Evolutionary conservation across 2,797 vertebrate genomes (phyloP), one percentile per base, ranked within the genome.

Genomic region (Huso huso): DNA sequence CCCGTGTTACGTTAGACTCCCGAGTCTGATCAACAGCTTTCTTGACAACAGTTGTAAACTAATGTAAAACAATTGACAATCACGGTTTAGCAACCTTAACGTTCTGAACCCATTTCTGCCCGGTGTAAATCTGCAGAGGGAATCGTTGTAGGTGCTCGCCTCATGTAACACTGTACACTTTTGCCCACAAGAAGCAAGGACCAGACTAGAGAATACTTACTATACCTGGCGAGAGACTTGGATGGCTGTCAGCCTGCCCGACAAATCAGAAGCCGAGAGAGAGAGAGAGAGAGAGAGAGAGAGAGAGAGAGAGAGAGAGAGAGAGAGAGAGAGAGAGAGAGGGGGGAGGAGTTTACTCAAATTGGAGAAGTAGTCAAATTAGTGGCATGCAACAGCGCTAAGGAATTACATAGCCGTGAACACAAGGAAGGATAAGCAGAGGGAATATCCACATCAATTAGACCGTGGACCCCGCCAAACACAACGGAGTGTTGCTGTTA

Each of bases 301-400:
- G 51, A 63, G 69, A 8, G 70, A 67, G 66, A 61, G 66, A 70
- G 72, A 72, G 75, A 77, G 66, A 18, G 68, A 74, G 71, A 53
- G 78, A 82, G 77, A 81, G 66, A 73, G 69, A 75, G 71, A 68
- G 68, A 71, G 67, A 68, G 69, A 69, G 74, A 69, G 72, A 68
- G 58, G 57, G 75, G 75, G 88, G 89, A 86, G 88, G 89, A 86
- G 87, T 86, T 86, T 72, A 77, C 82, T 81, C 80, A 71, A 68
- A 72, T 79, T 77, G 80, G 5, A 81, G 85, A 86, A 81, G 84
- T 86, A 76, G 77, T 78, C 77, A 74, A 86, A 88, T 89, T 87
- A 86, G 78, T 79, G 76, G 68, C 79, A 79, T 84, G 76, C 76
- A 70, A 77, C 75, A 74, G 62, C 75, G 75, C 78, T 61, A 75